Conservation (phyloP, 35 echinoderm and acorn worm genomes). For the Apostichopus californicus region DNA sequence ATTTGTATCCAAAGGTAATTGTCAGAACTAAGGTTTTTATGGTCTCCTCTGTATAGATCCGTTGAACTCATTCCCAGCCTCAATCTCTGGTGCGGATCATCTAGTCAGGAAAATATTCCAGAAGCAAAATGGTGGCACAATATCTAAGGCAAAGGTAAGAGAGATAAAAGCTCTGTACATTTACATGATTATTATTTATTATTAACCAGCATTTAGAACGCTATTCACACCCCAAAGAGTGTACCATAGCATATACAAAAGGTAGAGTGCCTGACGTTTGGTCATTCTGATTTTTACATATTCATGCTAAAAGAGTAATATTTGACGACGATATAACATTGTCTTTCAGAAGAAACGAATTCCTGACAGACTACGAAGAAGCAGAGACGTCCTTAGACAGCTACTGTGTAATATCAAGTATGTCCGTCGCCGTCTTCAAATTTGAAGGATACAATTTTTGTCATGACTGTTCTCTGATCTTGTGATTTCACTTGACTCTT, state of each 20-base stretch:
- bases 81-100: background rate
- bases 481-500: too few species aligned
- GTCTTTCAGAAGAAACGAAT: slow-evolving; percentile 31
- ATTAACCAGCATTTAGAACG: too few species aligned
- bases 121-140: background rate
- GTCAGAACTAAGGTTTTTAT: background rate
- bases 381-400: slow-evolving; percentile 1
- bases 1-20: too few species aligned
- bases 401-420: slow-evolving; percentile 29
- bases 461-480: background rate
- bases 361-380: slow-evolving; percentile 3
- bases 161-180: too few species aligned
- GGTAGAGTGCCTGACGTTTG: too few species aligned
- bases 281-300: too few species aligned
- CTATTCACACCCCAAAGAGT: too few species aligned
- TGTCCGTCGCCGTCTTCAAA: background rate
- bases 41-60: slow-evolving; percentile 18
- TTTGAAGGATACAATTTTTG: background rate
- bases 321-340: background rate
- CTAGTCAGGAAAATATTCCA: background rate
- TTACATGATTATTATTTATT: too few species aligned
- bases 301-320: too few species aligned
- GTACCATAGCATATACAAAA: too few species aligned
- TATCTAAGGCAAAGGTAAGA: background rate
- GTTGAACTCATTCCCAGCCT: background rate